Evolutionary conservation across 2,797 vertebrate species (phyloP), one percentile per base, ranked within the genome.

Genomic region (Falco berigora): DNA sequence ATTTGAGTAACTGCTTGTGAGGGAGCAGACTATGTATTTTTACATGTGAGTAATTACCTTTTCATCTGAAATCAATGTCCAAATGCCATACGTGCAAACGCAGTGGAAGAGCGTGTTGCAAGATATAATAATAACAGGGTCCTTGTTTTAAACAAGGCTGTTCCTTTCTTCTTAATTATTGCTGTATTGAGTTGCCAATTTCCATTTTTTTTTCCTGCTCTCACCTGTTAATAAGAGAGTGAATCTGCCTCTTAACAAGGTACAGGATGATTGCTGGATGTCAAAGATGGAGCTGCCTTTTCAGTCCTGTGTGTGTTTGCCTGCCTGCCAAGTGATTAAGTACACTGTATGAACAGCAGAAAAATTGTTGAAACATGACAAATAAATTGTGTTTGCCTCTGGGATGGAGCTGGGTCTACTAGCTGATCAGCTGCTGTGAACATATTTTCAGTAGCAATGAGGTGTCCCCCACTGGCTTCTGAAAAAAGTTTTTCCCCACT

Each of bases 241-340:
- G 75, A 94, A 20, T 86, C 69, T 90, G 30, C 75, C 36, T 76
- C 42, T 81, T 86, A 59, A 53, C 42, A 84, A 88, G 94, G 52
- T 86, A 64, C 52, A 44, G 86, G 86, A 40, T 6, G 20, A 76
- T 91, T 36, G 0, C 47, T 72, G 63, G 40, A 16, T 67, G 34
- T 95, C 86, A 84, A 61, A 94, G 85, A 84, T 78, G 66, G 82
- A 94, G 77, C 93, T 82, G 79, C 67, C 66, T 94, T 95, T 94
- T 90, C 49, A 92, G 84, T 73, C 72, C 88, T 61, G 12, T 79
- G 67, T 87, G 92, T 94, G 93, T 92, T 90, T 8, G 16, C 50
- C 56, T 90, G 77, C 88, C 85, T 96, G 96, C 96, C 96, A 96
- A 96, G 80, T 92, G 92, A 94, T 95, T 97, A 97, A 97, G 96